A percentile compares a stretch with the other conserved stretches of the same genome.
These are phyloP conservation scores for Merodon equestris DNA, from an alignment of 2,888 invertebrate species.

Conservation along the genomic window DNA sequence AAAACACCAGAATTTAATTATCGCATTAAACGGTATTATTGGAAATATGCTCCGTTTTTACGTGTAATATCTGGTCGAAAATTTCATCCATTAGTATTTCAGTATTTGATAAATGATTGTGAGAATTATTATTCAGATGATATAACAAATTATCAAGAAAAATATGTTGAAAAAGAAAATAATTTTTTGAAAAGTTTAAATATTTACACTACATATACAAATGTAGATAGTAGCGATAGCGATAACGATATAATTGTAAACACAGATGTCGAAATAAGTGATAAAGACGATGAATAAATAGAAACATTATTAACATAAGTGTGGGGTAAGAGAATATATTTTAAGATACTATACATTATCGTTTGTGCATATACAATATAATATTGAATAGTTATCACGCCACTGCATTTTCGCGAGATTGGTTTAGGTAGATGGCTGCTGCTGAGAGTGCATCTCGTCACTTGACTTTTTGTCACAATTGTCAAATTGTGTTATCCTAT, in stretches of 20 bases:
- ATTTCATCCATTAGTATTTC: conserved; percentile 15
- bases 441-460: too few relatives aligned
- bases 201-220: not conserved
- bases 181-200: conserved; percentile 1
- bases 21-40: not conserved
- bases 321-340: too few relatives aligned
- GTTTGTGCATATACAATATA: too few relatives aligned
- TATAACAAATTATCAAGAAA: conserved; percentile 8
- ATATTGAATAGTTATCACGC: too few relatives aligned
- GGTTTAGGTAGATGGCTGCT: too few relatives aligned
- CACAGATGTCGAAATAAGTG: not conserved
- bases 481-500: too few relatives aligned
- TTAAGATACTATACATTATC: too few relatives aligned
- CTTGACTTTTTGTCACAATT: too few relatives aligned
- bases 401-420: too few relatives aligned
- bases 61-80: conserved; percentile 2
- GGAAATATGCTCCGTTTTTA: conserved; percentile 7
- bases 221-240: not conserved
- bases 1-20: conserved; percentile 12
- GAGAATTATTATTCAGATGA: conserved; percentile 15
- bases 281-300: conserved; percentile 2
- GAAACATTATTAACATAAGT: not conserved
- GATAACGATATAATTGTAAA: not conserved
- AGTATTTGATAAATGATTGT: conserved; percentile 16
- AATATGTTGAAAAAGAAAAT: conserved; percentile 8